Percentiles rank a stretch among this genome's conserved stretches.
Evolutionary conservation across 2,888 invertebrate species (phyloP).

Genomic region (Diaperis boleti): DNA sequence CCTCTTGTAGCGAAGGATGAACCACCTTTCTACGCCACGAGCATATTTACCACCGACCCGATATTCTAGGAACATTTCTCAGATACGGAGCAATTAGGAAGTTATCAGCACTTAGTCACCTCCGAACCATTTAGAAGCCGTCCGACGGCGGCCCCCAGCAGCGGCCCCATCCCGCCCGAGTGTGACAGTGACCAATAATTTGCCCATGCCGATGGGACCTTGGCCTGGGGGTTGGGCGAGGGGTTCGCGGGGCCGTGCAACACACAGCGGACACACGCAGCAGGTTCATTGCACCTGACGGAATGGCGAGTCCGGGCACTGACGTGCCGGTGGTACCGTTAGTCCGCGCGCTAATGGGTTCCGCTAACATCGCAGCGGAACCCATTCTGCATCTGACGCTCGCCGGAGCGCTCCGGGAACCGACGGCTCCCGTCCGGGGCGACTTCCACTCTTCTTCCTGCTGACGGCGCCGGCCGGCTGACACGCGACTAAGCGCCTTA

Average conservation of each 20-base stretch:
- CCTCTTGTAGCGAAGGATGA: too few species aligned
- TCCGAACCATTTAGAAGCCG: constrained; percentile 8
- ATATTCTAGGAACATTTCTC: too few species aligned
- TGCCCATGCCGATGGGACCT: constrained; percentile 39
- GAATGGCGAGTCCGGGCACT: constrained; percentile 64
- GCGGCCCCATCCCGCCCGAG: constrained; percentile 39
- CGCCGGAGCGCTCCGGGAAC: not conserved
- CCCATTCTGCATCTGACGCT: constrained; percentile 57
- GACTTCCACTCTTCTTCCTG: not conserved
- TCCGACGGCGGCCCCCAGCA: constrained; percentile 17
- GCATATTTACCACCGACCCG: too few species aligned
- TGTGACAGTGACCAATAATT: constrained; percentile 47
- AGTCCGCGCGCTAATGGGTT: constrained; percentile 62
- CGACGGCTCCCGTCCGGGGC: not conserved
- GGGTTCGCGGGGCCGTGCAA: constrained; percentile 40
- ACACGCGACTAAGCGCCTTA: not conserved
- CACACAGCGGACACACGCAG: constrained; percentile 50
- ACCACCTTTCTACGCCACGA: too few species aligned
- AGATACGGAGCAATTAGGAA: too few species aligned
- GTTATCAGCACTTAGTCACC: too few species aligned
- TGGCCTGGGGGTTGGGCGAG: constrained; percentile 44
- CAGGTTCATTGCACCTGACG: constrained; percentile 67
- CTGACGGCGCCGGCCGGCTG: too few species aligned
- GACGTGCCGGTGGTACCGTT: constrained; percentile 62
- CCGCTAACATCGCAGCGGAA: constrained; percentile 62